Base-by-base conservation (phyloP, 2,113 vertebrate species). In the Callionymus lyra region DNA sequence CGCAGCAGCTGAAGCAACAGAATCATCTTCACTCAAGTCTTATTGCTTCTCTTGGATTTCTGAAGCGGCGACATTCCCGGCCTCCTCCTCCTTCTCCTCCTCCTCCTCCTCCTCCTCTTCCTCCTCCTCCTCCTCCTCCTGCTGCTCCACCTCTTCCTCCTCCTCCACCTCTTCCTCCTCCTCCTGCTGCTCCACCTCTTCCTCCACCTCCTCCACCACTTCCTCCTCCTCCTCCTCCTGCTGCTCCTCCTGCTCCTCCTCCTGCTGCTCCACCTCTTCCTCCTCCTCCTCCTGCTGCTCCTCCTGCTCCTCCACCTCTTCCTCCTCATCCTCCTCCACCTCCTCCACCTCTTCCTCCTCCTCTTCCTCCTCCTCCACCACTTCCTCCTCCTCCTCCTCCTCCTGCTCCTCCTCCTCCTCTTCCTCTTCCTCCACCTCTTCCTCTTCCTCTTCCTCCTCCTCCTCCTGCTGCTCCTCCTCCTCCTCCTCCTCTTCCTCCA, bases 161-260 rank as follows among this genome's bases (percentile, higher is more conserved):
- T 89, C 88, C 80, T 90, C 91, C 91, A 93, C 88, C 34, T 33
- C 42, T 38, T 59, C 68, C 41, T 68, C 41, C 47, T 60, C 43
- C n/a, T n/a, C n/a, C n/a, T n/a, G n/a, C n/a, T n/a, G n/a, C n/a
- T n/a, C n/a, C n/a, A n/a, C n/a, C n/a, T n/a, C n/a, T n/a, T n/a
- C n/a, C n/a, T n/a, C n/a, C n/a, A n/a, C n/a, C n/a, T n/a, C n/a
- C n/a, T n/a, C n/a, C 34, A 36, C 42, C 39, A 57, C 68, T 38
- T 68, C 41, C 47, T 60, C 43, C n/a, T n/a, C n/a, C n/a, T n/a
- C n/a, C 54, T 61, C 42, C 75, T 80, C 82, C 87, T 79, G 85
- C 82, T 80, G 78, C 87, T 82, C 82, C 84, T n/a, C n/a, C 81
- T 84, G 87, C 88, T 90, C 88, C 86, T 88, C 79, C 89, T 89